Base-by-base conservation (phyloP, 2,113 vertebrate species). In the Oryzias woworae region DNA sequence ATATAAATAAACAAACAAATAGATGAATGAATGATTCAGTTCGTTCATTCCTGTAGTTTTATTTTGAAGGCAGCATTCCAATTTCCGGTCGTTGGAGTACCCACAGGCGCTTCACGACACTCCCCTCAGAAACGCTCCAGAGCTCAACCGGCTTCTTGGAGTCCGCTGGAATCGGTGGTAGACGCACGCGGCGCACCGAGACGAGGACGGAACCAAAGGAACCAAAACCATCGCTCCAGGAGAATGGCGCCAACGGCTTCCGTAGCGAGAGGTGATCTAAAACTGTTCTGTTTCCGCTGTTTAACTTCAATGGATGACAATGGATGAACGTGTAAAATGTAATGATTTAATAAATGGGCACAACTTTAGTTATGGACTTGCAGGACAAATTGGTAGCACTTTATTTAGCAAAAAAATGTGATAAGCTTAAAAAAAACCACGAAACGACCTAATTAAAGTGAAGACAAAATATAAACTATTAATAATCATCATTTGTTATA, bases 21-120 rank as follows among this genome's bases (percentile, higher is more conserved):
- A 10, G 2, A 36, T 12, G 8, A 36, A 12, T 36, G 8, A 36
- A 8, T 36, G 20, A 20, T 20, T 20, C 20, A 20, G 20, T 28
- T 28, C 6, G 4, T 28, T 4, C 4, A 28, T 36, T 36, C 31
- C 31, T 1, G 31, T 24, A 2, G 13, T 46, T 5, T 61, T 80
- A 89, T 75, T 82, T 57, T 86, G 81, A 86, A 86, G 72, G 64
- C 13, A 4, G 16, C 10, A 5, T 1, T 2, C 6, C 44, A 15
- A 1, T 14, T 14, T 85, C 72, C 66, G 71, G 58, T 36, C 31
- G 31, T 8, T 8, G 7, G 31, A 36, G 66, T 57, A 54, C 8
- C 7, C 20, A 0, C 1, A 14, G 1, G 1, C 5, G 0, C 61
- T 78, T 75, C 14, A 69, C 64, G 26, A 5, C 4, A 0, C 52